These are phyloP conservation scores for Operophtera brumata DNA, from an alignment of 2,888 invertebrate genomes.

Conservation along the genomic window DNA sequence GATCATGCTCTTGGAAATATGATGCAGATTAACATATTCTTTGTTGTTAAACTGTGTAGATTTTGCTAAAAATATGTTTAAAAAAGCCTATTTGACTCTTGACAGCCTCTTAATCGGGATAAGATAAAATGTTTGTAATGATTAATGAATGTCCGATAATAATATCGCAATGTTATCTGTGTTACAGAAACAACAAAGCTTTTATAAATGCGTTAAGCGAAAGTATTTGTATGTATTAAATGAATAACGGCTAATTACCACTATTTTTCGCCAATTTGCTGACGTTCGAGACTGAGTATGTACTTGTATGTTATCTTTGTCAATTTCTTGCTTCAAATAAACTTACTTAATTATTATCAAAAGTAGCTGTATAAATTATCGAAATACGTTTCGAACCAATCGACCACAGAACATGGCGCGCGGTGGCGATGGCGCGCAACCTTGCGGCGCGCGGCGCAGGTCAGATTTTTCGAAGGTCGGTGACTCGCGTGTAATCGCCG, in stretches of 20 bases:
- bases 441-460: slow-evolving; percentile 73
- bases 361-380: too few relatives aligned
- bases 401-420: slow-evolving; percentile 30
- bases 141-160: slow-evolving; percentile 60
- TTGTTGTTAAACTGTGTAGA: too few relatives aligned
- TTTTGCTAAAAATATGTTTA: too few relatives aligned
- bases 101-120: slow-evolving; percentile 35
- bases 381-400: slow-evolving; percentile 24
- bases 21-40: too few relatives aligned
- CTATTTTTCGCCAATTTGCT: too few relatives aligned
- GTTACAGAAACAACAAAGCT: slow-evolving; percentile 3
- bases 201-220: slow-evolving; percentile 8
- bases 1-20: too few relatives aligned
- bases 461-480: slow-evolving; percentile 80
- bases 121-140: slow-evolving; percentile 47
- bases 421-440: slow-evolving; percentile 52
- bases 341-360: too few relatives aligned
- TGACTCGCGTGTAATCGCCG: slow-evolving; percentile 72
- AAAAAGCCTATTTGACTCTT: too few relatives aligned
- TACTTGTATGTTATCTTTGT: too few relatives aligned
- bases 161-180: slow-evolving; percentile 29
- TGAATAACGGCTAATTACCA: too few relatives aligned
- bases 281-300: neutral
- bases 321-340: too few relatives aligned
- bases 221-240: too few relatives aligned